Evolutionary conservation across 1,140 invertebrate species (phyloP).

Genomic region (Cydia fagiglandana): DNA sequence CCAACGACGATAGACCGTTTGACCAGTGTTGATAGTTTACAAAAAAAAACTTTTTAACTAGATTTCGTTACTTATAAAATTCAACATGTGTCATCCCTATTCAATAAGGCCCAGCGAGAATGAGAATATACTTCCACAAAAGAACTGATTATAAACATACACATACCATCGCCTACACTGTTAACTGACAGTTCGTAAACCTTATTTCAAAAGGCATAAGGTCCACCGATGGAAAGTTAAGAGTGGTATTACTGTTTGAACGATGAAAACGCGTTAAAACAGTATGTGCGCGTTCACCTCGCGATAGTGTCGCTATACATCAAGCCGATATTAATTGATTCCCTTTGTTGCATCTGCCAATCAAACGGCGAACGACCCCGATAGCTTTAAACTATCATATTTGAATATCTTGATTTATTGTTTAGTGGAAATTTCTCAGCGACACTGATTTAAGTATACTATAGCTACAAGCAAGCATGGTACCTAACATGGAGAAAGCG

Average conservation of each 20-base stretch:
- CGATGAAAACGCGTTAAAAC: background rate
- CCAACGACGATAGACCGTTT: too few relatives aligned
- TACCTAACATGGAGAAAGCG: too few relatives aligned
- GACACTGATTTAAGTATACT: background rate
- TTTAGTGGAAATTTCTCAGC: conserved; percentile 18
- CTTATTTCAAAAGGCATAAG: too few relatives aligned
- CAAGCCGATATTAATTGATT: conserved; percentile 13
- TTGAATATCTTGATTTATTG: conserved; percentile 28
- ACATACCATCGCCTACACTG: background rate
- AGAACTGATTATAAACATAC: background rate
- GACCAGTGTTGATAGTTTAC: too few relatives aligned
- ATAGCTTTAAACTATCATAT: conserved; percentile 27
- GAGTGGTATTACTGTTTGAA: too few relatives aligned
- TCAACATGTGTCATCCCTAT: too few relatives aligned
- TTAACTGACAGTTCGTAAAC: too few relatives aligned
- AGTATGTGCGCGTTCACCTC: background rate
- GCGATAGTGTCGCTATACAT: conserved; percentile 10
- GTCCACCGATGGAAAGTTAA: too few relatives aligned
- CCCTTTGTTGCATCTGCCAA: conserved; percentile 28
- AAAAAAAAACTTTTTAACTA: too few relatives aligned
- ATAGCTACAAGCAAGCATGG: background rate
- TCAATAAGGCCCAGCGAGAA: too few relatives aligned
- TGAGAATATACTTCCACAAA: too few relatives aligned
- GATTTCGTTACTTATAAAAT: too few relatives aligned
- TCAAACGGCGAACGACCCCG: conserved; percentile 8